Evolutionary conservation across 35 echinoderm and acorn worm genomes (phyloP), one percentile per base, ranked within the genome.

Genomic region (Apostichopus californicus): DNA sequence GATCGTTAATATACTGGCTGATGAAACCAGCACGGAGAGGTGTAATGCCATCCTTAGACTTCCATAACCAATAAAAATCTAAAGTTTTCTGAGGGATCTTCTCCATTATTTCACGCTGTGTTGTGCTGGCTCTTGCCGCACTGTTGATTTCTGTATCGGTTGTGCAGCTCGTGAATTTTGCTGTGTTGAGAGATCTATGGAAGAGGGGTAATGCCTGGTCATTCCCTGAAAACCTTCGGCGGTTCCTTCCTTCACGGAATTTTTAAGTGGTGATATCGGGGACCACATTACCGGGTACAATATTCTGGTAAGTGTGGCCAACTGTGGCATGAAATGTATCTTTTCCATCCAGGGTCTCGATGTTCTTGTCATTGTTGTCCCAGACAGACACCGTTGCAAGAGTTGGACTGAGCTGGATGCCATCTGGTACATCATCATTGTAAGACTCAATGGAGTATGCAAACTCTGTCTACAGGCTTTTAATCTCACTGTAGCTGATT

Each of bases 391-490:
- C 95, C 55, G 95, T 96, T 46, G 90, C 91, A 57, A 94, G 81
- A 56, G 83, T 57, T 55, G 93, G 86, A 81, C 90, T 58, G 15
- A 95, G 88, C 14, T 20, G 56, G 57, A 96, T 96, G 8, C 95
- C 95, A 92, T 96, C 93, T n/a, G 95, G 93, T 78, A 85, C 53
- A 59, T 94, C 90, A 56, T 55, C 78, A 14, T 72, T 65, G 9
- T 75, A 90, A 75, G 23, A 17, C 26, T 86, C 73, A 52, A 96
- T 70, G 17, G 95, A 93, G 78, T 94, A 96, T 0, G 95, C 95
- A 85, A 92, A 96, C 92, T 96, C 95, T 77, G 85, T 94, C 80
- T 96, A 93, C 63, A 96, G 78, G 56, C 95, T 93, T 96, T 96
- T 96, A 93, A 25, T 25, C 24, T 25, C 24, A 25, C 24, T 25